Percentiles rank a stretch among this genome's conserved stretches.
These are phyloP conservation scores for Acomys russatus DNA, from an alignment of 2,797 vertebrate genomes.

Conservation along the genomic window DNA sequence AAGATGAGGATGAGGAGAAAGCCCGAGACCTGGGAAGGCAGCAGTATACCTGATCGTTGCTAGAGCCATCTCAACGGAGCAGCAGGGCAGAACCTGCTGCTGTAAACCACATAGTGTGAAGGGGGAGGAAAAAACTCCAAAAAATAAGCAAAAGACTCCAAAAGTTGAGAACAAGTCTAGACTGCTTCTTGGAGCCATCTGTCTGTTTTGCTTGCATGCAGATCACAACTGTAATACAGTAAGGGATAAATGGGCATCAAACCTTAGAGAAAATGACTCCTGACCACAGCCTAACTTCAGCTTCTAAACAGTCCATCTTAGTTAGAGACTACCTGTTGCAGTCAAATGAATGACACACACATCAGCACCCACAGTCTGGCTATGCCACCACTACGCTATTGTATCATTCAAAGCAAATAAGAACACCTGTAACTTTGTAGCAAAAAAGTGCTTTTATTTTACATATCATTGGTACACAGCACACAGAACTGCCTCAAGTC, in stretches of 20 bases:
- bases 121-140: not conserved
- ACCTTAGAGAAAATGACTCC: constrained; percentile 57
- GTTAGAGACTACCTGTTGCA: constrained; percentile 20
- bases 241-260: not conserved
- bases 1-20: not conserved
- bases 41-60: not conserved
- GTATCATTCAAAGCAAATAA: constrained; percentile 72
- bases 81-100: constrained; percentile 11
- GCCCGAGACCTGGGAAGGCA: not conserved
- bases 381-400: constrained; percentile 41
- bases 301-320: constrained; percentile 43
- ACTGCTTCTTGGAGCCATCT: not conserved
- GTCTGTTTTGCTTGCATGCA: constrained; percentile 26
- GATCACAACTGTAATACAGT: not conserved
- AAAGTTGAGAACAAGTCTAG: not conserved
- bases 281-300: constrained; percentile 13
- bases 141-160: not conserved
- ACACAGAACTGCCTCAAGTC: constrained; percentile 74
- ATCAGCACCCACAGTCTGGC: constrained; percentile 30
- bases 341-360: constrained; percentile 42
- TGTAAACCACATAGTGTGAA: constrained; percentile 29
- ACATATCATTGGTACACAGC: constrained; percentile 71
- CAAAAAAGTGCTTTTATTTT: constrained; percentile 80
- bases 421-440: constrained; percentile 63
- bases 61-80: not conserved